Percentiles rank a stretch among this genome's conserved stretches.
phyloP scores from a whole-genome alignment of 2,113 vertebrate genomes.

The Butorides virescens region DNA sequence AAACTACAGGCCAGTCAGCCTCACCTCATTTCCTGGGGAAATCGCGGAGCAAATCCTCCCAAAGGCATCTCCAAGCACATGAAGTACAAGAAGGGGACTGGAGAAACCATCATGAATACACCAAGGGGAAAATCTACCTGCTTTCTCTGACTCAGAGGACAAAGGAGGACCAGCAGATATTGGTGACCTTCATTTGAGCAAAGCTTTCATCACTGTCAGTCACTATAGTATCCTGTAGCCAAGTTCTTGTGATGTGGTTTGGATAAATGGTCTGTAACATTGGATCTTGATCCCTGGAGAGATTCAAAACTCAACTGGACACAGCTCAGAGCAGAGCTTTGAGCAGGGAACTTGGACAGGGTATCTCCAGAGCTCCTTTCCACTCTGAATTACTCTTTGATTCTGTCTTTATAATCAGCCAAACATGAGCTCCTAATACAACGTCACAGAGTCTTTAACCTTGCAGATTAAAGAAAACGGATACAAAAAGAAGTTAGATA shows the following conservation, averaged over 20 bases:
- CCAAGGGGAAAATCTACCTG: background rate
- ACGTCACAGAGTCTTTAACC: background rate
- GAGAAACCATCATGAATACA: background rate
- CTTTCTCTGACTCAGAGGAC: background rate
- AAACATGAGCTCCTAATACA: background rate
- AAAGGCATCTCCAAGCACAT: background rate
- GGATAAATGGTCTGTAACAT: background rate
- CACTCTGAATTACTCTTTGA: background rate
- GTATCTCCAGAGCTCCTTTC: background rate
- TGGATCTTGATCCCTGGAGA: background rate
- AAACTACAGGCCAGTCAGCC: background rate
- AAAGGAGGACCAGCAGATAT: background rate
- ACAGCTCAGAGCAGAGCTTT: background rate
- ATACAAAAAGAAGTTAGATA: background rate
- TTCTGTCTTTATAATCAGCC: background rate
- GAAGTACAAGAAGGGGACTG: background rate
- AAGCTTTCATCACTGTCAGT: background rate
- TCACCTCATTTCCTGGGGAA: background rate
- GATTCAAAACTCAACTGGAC: background rate
- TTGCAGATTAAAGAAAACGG: background rate
- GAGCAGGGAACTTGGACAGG: background rate
- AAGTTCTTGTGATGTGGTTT: background rate
- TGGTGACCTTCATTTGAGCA: background rate
- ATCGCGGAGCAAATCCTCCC: background rate
- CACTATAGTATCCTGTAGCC: accelerated